Evolutionary conservation across 2,888 invertebrate genomes (phyloP), one percentile per base, ranked within the genome.

Genomic region (Petrophora chlorosata): DNA sequence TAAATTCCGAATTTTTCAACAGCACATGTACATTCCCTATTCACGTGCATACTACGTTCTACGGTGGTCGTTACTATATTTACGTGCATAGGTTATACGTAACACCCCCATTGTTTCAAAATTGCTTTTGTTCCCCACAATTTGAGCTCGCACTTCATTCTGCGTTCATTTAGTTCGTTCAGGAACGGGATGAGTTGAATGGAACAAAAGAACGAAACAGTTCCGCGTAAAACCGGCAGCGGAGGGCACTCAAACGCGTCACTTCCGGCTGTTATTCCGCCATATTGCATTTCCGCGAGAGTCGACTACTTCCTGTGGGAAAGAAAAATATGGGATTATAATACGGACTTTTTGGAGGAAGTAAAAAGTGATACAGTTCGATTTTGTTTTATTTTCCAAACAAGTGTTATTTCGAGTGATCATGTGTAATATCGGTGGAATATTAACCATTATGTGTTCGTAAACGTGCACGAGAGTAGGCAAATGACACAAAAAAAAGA

Each of bases 251-350:
- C 44, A 9, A 7, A 19, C 4, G 35, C 23, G 17, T 22, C 30
- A 23, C 5, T 57, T 52, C 51, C 50, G 49, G 46, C 40, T 16
- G 7, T 38, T 30, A 29, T 44, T 23, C 47, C 51, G 48, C 51
- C 48, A 52, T 51, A 54, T 54, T 54, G 52, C 47, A 44, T 59
- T 53, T 55, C 48, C 51, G 50, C 41, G 28, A 30, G 26, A 47
- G 28, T 43, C 14, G 25, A 17, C 43, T 44, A 30, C 17, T 48
- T 54, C 47, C 54, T 38, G 50, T 30, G 17, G 8, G 12, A 17
- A 35, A 12, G 9, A 9, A 2, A 13, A 5, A 12, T 14, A 7
- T 38, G 9, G 5, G 14, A n/a, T n/a, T n/a, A n/a, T n/a, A n/a
- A n/a, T n/a, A n/a, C n/a, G n/a, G n/a, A n/a, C n/a, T n/a, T n/a